Evolutionary conservation across 2,797 vertebrate species (phyloP).

Genomic region (Chrosomus eos): DNA sequence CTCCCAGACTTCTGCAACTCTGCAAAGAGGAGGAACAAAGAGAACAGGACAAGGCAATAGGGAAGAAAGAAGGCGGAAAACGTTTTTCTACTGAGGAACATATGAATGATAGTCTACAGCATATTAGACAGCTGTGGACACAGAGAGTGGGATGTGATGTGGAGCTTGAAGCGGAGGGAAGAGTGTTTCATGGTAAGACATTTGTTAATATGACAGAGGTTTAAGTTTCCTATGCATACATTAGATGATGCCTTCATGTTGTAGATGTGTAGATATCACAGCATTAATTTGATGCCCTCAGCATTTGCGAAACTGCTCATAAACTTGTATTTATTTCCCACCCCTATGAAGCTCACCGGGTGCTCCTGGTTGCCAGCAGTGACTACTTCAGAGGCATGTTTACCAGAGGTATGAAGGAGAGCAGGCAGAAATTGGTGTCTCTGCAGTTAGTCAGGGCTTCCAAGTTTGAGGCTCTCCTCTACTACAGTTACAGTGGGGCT

Average conservation of each 20-base stretch:
- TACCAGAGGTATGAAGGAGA: constrained; percentile 86
- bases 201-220: background rate
- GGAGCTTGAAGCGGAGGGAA: constrained; percentile 67
- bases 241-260: background rate
- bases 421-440: constrained; percentile 69
- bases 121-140: constrained; percentile 65
- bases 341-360: constrained; percentile 77
- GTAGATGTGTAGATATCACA: constrained; percentile 17
- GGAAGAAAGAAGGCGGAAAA: background rate
- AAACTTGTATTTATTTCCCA: constrained; percentile 71
- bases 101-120: constrained; percentile 46
- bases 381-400: constrained; percentile 88
- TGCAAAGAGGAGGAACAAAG: constrained; percentile 50
- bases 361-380: constrained; percentile 82
- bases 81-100: constrained; percentile 24
- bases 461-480: constrained; percentile 80
- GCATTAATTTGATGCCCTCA: constrained; percentile 76
- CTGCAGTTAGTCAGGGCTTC: constrained; percentile 70
- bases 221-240: background rate
- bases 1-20: constrained; percentile 65
- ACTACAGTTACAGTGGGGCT: constrained; percentile 81
- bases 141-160: constrained; percentile 74
- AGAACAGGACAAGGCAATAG: background rate
- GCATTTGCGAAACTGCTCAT: constrained; percentile 60
- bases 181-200: constrained; percentile 69